Base-by-base conservation (phyloP, 1,140 invertebrate genomes). In the Eciton burchellii region DNA sequence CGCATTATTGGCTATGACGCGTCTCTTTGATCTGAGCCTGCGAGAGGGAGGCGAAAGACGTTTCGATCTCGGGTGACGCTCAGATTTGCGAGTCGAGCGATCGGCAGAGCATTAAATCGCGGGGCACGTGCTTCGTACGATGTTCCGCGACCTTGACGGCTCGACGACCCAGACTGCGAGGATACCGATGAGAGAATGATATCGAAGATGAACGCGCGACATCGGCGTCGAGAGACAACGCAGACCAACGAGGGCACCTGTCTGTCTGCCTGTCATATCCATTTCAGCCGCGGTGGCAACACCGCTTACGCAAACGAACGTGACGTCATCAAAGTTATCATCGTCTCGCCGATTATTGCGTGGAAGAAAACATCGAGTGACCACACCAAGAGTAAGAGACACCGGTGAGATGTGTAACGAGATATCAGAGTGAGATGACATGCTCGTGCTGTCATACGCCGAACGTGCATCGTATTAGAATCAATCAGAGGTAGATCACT, bases 101-200 rank as follows among this genome's bases (percentile, higher is more conserved):
- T 35, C 6, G 35, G 35, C 35, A 35, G 6, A 35, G 35, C n/a
- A n/a, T n/a, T 35, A 35, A 35, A 35, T 35, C 35, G 35, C 35
- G 41, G 52, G 19, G 65, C 6, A 70, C 24, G 11, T 35, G 49
- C 3, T n/a, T 12, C 16, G 35, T n/a, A n/a, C 63, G 21, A 16
- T 41, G 35, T 16, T 43, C 52, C 21, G 35, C 26, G 14, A 79
- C 68, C n/a, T n/a, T 43, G 9, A 47, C 45, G 8, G 85, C 16
- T 49, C 6, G 47, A 47, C 19, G 56, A 49, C 49, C 19, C 57
- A 35, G 84, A 92, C 91, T 91, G 92, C 92, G 91, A 93, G 93
- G 91, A 90, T 93, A 92, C 91, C 90, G 87, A 82, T 83, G 85
- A 82, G 85, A 82, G 74, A 68, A 87, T 81, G 88, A 74, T 87